Conservation (phyloP, 1,140 invertebrate species). For the Drosophila orena region DNA sequence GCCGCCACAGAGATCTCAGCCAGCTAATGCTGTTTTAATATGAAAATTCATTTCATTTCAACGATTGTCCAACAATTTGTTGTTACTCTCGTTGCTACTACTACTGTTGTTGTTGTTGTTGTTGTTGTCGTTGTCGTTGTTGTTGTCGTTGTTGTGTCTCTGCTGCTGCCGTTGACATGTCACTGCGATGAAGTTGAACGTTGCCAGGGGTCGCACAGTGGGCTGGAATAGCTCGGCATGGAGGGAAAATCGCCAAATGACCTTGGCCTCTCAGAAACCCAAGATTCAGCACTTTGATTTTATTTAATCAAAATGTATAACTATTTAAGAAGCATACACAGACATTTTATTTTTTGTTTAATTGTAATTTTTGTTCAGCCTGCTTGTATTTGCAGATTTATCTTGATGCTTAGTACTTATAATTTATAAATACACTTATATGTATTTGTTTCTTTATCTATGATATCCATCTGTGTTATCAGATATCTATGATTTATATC, state of each 20-base stretch:
- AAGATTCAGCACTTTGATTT: not conserved
- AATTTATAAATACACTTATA: too few relatives aligned
- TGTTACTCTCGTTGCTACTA: constrained; percentile 25
- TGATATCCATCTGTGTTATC: too few relatives aligned
- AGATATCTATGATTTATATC: too few relatives aligned
- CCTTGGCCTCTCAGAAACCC: not conserved
- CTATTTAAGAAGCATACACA: too few relatives aligned
- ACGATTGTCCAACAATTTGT: constrained; percentile 59
- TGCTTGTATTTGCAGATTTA: too few relatives aligned
- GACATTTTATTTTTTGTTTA: too few relatives aligned
- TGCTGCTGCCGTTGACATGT: constrained; percentile 65
- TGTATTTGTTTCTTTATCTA: too few relatives aligned
- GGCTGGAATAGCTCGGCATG: not conserved
- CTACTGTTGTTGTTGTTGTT: not conserved
- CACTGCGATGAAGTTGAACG: constrained; percentile 39
- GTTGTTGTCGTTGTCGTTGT: not conserved
- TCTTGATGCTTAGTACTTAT: too few relatives aligned
- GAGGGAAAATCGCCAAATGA: not conserved
- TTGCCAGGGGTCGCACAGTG: constrained; percentile 57
- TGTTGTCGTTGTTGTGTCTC: constrained; percentile 2
- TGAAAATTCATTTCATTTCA: constrained; percentile 64
- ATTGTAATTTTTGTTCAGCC: too few relatives aligned
- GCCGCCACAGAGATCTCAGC: constrained; percentile 29
- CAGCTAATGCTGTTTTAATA: constrained; percentile 78
- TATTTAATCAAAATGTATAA: too few relatives aligned